These are phyloP conservation scores for Ceratothoa steindachneri DNA, from an alignment of 2,888 invertebrate genomes.

Conservation along the genomic window DNA sequence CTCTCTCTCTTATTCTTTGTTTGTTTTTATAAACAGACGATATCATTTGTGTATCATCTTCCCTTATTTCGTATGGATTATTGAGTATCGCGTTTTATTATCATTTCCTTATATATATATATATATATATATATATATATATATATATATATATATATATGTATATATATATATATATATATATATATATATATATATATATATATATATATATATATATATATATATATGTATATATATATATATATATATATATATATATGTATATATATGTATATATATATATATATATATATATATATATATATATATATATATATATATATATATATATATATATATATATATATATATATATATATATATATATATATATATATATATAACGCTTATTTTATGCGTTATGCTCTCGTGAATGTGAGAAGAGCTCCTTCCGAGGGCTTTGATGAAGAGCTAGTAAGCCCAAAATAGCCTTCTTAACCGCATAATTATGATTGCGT, in stretches of 20 bases:
- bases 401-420: too few relatives aligned
- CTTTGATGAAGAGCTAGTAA: too few relatives aligned
- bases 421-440: too few relatives aligned
- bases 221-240: neutral
- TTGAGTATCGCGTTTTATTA: too few relatives aligned
- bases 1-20: too few relatives aligned
- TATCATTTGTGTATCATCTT: too few relatives aligned
- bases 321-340: neutral
- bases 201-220: neutral
- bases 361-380: neutral
- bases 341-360: neutral
- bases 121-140: neutral
- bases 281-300: neutral
- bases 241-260: neutral
- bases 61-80: too few relatives aligned
- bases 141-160: neutral
- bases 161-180: neutral
- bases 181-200: neutral
- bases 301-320: neutral
- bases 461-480: too few relatives aligned
- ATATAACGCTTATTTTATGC: too few relatives aligned
- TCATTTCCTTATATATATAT: too few relatives aligned
- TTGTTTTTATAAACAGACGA: too few relatives aligned
- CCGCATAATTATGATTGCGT: too few relatives aligned
- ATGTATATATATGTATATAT: neutral